A percentile compares a stretch with the other conserved stretches of the same genome.
These are phyloP conservation scores for Drymodes brunneopygia DNA, from an alignment of 2,113 vertebrate species.

Conservation along the genomic window DNA sequence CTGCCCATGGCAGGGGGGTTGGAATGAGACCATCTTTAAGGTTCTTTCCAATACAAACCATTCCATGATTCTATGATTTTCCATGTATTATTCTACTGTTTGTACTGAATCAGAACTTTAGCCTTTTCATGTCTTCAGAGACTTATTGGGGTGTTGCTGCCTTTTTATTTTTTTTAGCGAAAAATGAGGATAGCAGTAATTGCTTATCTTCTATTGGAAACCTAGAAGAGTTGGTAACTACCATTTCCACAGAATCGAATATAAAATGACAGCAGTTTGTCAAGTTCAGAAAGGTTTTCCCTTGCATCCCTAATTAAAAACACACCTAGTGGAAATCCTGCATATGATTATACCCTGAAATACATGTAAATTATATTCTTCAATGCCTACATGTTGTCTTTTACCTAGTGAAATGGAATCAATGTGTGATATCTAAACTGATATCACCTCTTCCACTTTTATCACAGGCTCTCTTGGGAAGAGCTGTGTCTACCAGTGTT, in stretches of 20 bases:
- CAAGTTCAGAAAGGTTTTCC: neutral
- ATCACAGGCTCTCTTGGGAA: neutral
- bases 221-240: neutral
- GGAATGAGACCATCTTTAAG: too few relatives aligned
- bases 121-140: too few relatives aligned
- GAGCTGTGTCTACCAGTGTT: neutral
- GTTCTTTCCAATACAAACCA: too few relatives aligned
- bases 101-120: too few relatives aligned
- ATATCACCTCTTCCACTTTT: neutral
- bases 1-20: too few relatives aligned
- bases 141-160: too few relatives aligned
- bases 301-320: neutral
- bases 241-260: neutral
- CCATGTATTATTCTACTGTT: too few relatives aligned
- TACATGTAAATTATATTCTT: neutral
- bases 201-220: neutral
- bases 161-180: neutral
- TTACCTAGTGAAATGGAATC: neutral
- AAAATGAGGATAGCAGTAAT: neutral
- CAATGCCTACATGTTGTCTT: neutral
- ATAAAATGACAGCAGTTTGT: neutral
- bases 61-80: too few relatives aligned
- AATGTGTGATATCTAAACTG: neutral
- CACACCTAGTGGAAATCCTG: neutral
- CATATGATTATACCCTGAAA: neutral